Conservation (phyloP, 2,113 vertebrate genomes). For the Heterotis niloticus region DNA sequence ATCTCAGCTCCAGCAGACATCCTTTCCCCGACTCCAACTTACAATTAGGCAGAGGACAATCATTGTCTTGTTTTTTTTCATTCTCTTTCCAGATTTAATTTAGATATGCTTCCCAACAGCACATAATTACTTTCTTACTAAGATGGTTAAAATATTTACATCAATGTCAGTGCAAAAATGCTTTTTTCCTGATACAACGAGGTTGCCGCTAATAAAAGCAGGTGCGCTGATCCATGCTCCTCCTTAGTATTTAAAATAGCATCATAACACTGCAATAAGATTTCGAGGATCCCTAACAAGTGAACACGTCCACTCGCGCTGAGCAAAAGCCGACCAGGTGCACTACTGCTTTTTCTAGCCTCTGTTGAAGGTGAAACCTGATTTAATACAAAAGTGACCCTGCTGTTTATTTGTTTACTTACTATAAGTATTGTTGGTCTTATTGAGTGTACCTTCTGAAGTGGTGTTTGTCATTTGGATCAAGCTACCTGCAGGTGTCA, state of each 20-base stretch:
- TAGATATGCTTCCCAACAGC: slow-evolving; percentile 56
- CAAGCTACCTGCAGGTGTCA: slow-evolving; percentile 1
- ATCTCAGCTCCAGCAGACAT: background rate
- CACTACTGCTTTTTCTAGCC: background rate
- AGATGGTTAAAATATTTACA: slow-evolving; percentile 50
- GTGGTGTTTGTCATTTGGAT: slow-evolving; percentile 4
- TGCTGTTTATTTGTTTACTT: background rate
- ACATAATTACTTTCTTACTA: slow-evolving; percentile 53
- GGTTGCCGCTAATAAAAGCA: background rate
- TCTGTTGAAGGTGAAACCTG: background rate
- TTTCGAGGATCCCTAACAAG: too few species aligned
- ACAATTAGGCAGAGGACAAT: slow-evolving; percentile 48
- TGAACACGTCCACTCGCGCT: background rate
- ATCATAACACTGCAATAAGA: background rate
- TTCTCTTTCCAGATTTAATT: slow-evolving; percentile 57
- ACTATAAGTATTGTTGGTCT: background rate
- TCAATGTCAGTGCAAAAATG: slow-evolving; percentile 47
- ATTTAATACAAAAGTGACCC: slow-evolving; percentile 3
- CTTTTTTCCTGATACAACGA: background rate
- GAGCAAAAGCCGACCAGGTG: slow-evolving; percentile 1
- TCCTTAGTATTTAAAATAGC: background rate
- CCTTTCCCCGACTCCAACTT: slow-evolving; percentile 20
- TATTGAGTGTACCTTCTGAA: background rate
- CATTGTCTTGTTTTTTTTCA: slow-evolving; percentile 55
- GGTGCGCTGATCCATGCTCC: background rate